Base-by-base conservation (phyloP, 1,140 invertebrate genomes). In the Leptestheria dahalacensis region DNA sequence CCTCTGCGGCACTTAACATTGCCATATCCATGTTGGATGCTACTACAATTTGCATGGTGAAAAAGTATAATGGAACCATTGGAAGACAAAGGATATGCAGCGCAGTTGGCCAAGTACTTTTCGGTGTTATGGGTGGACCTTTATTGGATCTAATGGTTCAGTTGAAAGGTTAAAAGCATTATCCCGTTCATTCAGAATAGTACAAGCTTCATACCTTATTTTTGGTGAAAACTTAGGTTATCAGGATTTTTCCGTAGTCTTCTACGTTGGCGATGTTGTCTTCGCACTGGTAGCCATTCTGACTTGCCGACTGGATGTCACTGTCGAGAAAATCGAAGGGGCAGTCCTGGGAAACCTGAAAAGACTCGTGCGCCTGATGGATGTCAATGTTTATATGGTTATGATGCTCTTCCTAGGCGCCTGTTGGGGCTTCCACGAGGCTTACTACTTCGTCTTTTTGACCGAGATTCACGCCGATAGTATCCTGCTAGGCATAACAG, bases 401-500 rank as follows among this genome's bases (percentile, higher is more conserved):
- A 85, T 88, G 67, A 73, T 88, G 15, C 86, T 86, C 66, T 75
- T 82, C 21, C 70, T 88, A 20, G 86, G 85, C 51, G 85, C 83
- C 67, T 80, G 85, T 68, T 89, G 85, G 85, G 86, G 86, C 21
- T 89, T 88, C 68, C 84, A 88, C 28, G 86, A 89, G 71, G 86
- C 84, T n/a, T 91, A 85, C 68, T 72, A 91, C 1, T 91, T 89
- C 68, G 76, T 88, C 61, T 89, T 88, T 71, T 75, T 91, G 33
- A 85, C 83, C 69, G 84, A 87, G 71, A 73, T 89, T 49, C 82
- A 84, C 25, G 83, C 84, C 46, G 81, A 84, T 0, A 88, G 86
- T 68, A 85, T 84, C 68, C 72, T 91, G 56, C 69, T 90, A 48
- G 33, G 33, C 6, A 79, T 91, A 61, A 89, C 86, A 51, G 79